Base-by-base conservation (phyloP, 2,888 invertebrate species). In the Drosophila stalkeri region DNA sequence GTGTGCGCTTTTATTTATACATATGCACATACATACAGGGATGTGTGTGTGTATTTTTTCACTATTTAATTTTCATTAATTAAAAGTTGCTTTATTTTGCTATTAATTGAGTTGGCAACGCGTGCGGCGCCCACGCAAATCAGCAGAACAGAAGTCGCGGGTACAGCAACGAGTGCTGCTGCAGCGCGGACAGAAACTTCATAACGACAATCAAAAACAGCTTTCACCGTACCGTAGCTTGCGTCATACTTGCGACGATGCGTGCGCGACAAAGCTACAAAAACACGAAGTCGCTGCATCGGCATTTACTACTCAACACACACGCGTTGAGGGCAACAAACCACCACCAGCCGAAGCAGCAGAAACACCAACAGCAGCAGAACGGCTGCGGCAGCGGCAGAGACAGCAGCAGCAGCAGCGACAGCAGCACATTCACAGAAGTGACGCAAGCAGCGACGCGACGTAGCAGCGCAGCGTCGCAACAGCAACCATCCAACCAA, bases 41-140 rank as follows among this genome's bases (percentile, higher is more conserved):
- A 3, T 27, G 3, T 27, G n/a, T 31, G 20, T 37, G 9, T 23
- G 20, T 81, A 59, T 72, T 80, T 64, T 72, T 64, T 47, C 67
- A 72, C 78, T 76, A 69, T 82, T 79, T 85, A 77, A 82, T 81
- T 79, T 86, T 80, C 68, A 76, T 86, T 88, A 86, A 90, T 86
- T 90, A 85, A 89, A 82, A 78, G 71, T 66, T 65, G 62, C 57
- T 37, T 64, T 60, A 47, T 62, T 60, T 83, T 46, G 54, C 55
- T 73, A 80, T 89, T 89, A 90, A 86, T 86, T 82, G 76, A 88
- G 90, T 85, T 85, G 88, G 78, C 80, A 89, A 87, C 71, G 85
- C 81, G 89, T 79, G 69, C 82, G 86, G 81, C 88, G 82, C 86
- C 90, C 88, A 86, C 86, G 86, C 86, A 81, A 47, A 52, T 18